These are phyloP conservation scores for Threskiornis aethiopicus DNA, from an alignment of 2,797 vertebrate genomes.

Conservation along the genomic window DNA sequence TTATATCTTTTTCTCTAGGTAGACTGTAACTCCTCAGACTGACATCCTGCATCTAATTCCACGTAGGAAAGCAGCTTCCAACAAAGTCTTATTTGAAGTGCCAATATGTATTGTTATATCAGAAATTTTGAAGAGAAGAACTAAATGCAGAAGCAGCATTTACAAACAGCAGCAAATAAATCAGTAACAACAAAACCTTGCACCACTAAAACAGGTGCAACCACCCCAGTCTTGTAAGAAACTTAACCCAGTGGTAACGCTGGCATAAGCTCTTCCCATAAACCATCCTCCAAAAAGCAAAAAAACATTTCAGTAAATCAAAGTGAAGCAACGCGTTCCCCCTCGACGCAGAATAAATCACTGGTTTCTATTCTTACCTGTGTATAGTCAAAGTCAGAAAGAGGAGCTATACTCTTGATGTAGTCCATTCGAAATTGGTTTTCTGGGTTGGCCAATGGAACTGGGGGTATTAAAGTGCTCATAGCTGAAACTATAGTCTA, in stretches of 20 bases:
- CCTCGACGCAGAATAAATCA: background rate
- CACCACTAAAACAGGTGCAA: background rate
- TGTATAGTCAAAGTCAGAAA: constrained; percentile 96
- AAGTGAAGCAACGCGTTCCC: background rate
- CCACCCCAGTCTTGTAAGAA: background rate
- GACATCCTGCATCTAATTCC: background rate
- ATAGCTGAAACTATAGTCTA: constrained; percentile 95
- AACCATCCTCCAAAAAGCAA: background rate
- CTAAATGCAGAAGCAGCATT: background rate
- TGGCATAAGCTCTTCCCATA: background rate
- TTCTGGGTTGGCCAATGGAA: constrained; percentile 88
- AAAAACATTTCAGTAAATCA: background rate
- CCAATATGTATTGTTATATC: background rate
- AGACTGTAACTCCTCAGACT: background rate
- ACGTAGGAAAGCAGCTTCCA: background rate
- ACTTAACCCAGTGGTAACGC: background rate
- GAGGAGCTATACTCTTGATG: constrained; percentile 93
- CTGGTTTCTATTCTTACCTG: constrained; percentile 82
- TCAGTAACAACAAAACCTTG: background rate
- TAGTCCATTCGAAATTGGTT: constrained; percentile 95
- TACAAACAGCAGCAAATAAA: background rate
- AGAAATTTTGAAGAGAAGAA: background rate
- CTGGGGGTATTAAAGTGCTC: constrained; percentile 93
- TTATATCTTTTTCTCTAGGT: background rate
- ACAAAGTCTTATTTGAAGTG: background rate